These are phyloP conservation scores for Notiomystis cincta DNA, from an alignment of 2,113 vertebrate genomes.

Conservation along the genomic window DNA sequence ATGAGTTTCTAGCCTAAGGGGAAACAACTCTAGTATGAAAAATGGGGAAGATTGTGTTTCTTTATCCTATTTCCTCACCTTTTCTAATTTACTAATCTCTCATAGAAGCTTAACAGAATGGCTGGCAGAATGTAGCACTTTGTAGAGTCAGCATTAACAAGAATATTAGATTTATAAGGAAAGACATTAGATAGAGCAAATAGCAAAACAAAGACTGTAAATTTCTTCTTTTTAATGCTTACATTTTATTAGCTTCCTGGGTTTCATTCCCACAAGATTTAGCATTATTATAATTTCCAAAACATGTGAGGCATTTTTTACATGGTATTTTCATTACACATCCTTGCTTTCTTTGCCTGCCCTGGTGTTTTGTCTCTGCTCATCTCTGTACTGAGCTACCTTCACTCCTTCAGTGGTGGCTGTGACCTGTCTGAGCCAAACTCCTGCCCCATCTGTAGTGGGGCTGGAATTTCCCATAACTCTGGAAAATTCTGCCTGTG, in stretches of 20 bases:
- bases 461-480: not conserved
- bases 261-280: not conserved
- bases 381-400: not conserved
- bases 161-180: not conserved
- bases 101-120: not conserved
- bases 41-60: not conserved
- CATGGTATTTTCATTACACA: not conserved
- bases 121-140: not conserved
- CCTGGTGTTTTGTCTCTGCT: not conserved
- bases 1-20: not conserved
- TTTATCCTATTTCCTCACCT: not conserved
- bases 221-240: not conserved
- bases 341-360: not conserved
- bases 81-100: not conserved
- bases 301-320: not conserved
- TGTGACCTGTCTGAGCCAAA: not conserved
- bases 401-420: not conserved
- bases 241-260: not conserved
- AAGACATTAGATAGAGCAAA: not conserved
- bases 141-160: not conserved
- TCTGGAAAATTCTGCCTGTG: not conserved
- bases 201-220: not conserved
- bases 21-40: not conserved
- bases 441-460: not conserved
- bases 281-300: not conserved